Evolutionary conservation across 2,113 vertebrate genomes (phyloP).

Genomic region (Channa argus): DNA sequence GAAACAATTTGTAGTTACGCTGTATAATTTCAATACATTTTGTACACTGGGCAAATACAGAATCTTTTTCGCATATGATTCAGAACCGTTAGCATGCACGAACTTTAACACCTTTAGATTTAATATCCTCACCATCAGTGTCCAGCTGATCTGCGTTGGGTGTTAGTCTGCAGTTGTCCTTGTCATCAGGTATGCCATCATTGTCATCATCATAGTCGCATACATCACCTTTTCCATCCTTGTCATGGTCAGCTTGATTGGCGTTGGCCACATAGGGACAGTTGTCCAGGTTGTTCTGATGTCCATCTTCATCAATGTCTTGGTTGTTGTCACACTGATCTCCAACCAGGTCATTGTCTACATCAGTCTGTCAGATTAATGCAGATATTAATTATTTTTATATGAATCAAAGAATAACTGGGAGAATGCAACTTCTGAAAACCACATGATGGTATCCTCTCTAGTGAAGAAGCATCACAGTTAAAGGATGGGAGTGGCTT

Average conservation of each 20-base stretch:
- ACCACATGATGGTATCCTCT: too few relatives aligned
- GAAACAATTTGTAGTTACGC: too few relatives aligned
- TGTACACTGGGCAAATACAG: too few relatives aligned
- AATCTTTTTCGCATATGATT: too few relatives aligned
- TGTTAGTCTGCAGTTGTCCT: slow-evolving; percentile 95
- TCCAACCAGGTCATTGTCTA: slow-evolving; percentile 95
- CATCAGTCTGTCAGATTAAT: slow-evolving; percentile 83
- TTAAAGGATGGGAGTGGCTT: too few relatives aligned
- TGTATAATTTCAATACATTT: too few relatives aligned
- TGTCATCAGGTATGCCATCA: slow-evolving; percentile 94
- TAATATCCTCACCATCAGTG: slow-evolving; percentile 86
- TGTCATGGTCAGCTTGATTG: slow-evolving; percentile 96
- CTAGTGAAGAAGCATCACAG: too few relatives aligned
- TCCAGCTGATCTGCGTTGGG: slow-evolving; percentile 92
- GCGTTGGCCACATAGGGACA: slow-evolving; percentile 95
- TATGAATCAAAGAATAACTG: too few relatives aligned
- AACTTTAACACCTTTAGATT: too few relatives aligned
- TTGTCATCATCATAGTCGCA: slow-evolving; percentile 97
- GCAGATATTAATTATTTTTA: background rate
- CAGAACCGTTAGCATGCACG: background rate
- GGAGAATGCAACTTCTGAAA: too few relatives aligned
- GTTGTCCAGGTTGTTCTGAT: slow-evolving; percentile 98
- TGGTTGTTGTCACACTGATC: slow-evolving; percentile 97
- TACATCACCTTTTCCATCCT: slow-evolving; percentile 94
- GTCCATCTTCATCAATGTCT: slow-evolving; percentile 96